Conservation (phyloP, 2,888 invertebrate genomes). For the Eupithecia tripunctaria region DNA sequence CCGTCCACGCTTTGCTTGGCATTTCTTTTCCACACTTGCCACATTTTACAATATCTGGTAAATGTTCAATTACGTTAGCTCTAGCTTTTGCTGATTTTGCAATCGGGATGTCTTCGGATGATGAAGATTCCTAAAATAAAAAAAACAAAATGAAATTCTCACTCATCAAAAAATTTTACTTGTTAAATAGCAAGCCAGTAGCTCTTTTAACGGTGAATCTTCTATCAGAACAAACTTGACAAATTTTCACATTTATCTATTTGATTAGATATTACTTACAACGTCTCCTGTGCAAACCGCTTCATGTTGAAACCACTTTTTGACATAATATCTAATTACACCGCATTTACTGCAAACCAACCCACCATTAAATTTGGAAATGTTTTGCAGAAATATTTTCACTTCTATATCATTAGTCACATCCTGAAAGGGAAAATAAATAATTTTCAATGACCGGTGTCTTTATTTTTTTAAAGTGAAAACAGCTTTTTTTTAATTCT, state of each 20-base stretch:
- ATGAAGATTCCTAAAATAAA: constrained; percentile 50
- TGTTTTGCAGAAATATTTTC: constrained; percentile 49
- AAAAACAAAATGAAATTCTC: neutral
- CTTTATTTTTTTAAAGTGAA: neutral
- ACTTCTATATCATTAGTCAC: constrained; percentile 50
- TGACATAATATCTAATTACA: constrained; percentile 56
- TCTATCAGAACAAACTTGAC: no score
- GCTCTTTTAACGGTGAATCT: no score
- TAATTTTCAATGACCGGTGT: neutral
- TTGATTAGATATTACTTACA: constrained; percentile 49
- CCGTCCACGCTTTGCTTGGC: constrained; percentile 69
- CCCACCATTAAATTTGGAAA: constrained; percentile 48
- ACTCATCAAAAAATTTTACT: neutral
- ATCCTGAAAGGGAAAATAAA: constrained; percentile 51
- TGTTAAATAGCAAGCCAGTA: neutral
- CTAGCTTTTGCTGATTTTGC: neutral
- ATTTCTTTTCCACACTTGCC: constrained; percentile 68
- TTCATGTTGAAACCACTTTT: constrained; percentile 52
- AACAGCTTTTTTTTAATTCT: neutral
- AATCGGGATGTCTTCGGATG: constrained; percentile 6
- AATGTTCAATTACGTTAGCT: constrained; percentile 22
- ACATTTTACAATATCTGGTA: constrained; percentile 47
- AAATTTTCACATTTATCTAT: no score
- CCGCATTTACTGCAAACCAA: constrained; percentile 56
- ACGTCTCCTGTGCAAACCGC: constrained; percentile 56